Evolutionary conservation across 2,888 invertebrate genomes (phyloP).

Genomic region (Dryomyza anilis): DNA sequence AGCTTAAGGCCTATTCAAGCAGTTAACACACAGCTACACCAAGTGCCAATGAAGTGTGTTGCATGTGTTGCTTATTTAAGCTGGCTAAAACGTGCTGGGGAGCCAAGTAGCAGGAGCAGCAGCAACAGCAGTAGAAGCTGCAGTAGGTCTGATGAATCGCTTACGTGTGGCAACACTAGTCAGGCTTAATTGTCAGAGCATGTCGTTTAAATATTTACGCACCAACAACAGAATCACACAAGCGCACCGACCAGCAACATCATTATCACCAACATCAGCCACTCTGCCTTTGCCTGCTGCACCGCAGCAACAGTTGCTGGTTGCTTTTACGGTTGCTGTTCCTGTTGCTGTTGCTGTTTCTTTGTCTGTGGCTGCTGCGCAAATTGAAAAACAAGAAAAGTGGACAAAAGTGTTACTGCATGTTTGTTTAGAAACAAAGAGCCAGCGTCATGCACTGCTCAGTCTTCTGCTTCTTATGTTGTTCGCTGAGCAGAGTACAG

Average conservation of each 20-base stretch:
- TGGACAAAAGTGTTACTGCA: no score
- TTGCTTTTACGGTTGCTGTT: no score
- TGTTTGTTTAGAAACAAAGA: background rate
- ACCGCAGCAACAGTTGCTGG: no score
- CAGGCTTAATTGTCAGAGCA: slow-evolving; percentile 10
- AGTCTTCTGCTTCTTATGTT: no score
- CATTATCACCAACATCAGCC: background rate
- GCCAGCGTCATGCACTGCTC: no score
- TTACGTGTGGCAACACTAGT: background rate
- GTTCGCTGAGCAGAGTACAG: no score
- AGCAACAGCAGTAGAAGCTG: no score
- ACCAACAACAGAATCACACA: background rate
- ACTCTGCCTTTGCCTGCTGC: background rate
- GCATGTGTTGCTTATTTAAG: background rate
- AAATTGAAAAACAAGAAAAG: no score
- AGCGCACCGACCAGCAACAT: background rate
- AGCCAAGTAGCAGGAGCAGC: background rate
- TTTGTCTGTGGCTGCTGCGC: background rate
- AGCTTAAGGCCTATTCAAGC: no score
- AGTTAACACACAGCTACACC: no score
- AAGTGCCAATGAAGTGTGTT: background rate
- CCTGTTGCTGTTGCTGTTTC: no score
- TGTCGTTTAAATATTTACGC: background rate
- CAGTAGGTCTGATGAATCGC: background rate
- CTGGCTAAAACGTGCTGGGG: background rate